Percentiles rank a stretch among this genome's conserved stretches.
Conservation (phyloP, 2,888 invertebrate species). For the Lordiphosa fenestrarum region DNA sequence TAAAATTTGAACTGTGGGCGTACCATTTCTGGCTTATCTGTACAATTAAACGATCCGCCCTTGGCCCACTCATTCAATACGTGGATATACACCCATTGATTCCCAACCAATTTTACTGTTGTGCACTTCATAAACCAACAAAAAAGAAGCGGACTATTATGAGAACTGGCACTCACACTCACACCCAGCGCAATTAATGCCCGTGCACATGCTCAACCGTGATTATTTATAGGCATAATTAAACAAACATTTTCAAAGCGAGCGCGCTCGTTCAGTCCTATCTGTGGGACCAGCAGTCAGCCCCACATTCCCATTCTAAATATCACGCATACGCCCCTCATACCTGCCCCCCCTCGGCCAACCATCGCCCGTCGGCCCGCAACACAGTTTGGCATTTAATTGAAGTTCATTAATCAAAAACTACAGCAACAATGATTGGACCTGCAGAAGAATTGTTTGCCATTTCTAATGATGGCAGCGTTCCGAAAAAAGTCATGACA, state of each 20-base stretch:
- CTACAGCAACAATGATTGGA: slow-evolving; percentile 31
- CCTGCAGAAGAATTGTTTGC: slow-evolving; percentile 36
- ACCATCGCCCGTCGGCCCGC: slow-evolving; percentile 22
- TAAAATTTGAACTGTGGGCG: too few species aligned
- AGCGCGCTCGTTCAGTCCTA: slow-evolving; percentile 35
- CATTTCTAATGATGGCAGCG: slow-evolving; percentile 45
- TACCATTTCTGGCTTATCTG: too few species aligned
- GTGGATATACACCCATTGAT: background rate
- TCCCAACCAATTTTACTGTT: slow-evolving; percentile 50
- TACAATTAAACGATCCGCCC: too few species aligned
- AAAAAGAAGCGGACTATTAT: slow-evolving; percentile 41
- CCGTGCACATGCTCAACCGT: slow-evolving; percentile 45
- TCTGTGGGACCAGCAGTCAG: slow-evolving; percentile 6
- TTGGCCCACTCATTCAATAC: too few species aligned
- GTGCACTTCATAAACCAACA: slow-evolving; percentile 34
- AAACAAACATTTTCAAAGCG: slow-evolving; percentile 54
- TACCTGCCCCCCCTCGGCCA: too few species aligned
- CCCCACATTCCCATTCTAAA: slow-evolving; percentile 11
- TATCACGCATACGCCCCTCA: slow-evolving; percentile 52
- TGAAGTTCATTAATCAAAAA: slow-evolving; percentile 63
- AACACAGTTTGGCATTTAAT: slow-evolving; percentile 46
- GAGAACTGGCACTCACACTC: slow-evolving; percentile 30
- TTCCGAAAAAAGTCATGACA: slow-evolving; percentile 44
- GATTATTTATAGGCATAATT: slow-evolving; percentile 72
- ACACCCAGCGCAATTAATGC: slow-evolving; percentile 46